These are phyloP conservation scores for Popillia japonica DNA, from an alignment of 1,140 invertebrate genomes.

Conservation along the genomic window DNA sequence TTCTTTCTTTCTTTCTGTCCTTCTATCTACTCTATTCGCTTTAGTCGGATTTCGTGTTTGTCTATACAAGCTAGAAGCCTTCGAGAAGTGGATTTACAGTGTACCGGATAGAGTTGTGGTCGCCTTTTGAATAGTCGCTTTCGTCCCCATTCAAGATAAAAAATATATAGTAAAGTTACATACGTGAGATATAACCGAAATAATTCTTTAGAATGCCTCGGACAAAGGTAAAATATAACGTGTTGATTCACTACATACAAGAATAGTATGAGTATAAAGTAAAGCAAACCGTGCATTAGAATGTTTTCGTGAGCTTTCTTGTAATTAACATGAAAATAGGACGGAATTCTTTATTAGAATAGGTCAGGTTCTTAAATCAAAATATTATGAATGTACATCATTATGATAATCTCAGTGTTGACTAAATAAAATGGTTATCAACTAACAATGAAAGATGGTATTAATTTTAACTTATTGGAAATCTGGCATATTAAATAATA, in stretches of 20 bases:
- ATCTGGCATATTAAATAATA: no score
- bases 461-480: no score
- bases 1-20: background rate
- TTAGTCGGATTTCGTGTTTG: background rate
- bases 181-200: constrained; percentile 10
- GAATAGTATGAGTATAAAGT: no score
- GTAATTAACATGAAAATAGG: no score
- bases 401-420: no score
- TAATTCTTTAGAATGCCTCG: background rate
- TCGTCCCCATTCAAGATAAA: constrained; percentile 14
- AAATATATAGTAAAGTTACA: background rate
- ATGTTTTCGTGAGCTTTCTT: no score
- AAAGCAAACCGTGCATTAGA: no score
- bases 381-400: no score
- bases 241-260: constrained; percentile 1
- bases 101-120: constrained; percentile 9
- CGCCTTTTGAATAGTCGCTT: constrained; percentile 10
- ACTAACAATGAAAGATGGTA: no score
- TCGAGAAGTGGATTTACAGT: background rate
- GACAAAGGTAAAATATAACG: constrained; percentile 4
- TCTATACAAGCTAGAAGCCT: background rate
- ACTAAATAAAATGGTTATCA: no score
- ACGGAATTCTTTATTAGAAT: no score
- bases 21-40: constrained; percentile 1
- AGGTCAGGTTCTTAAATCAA: no score